Conservation (phyloP, 2,888 invertebrate species). For the Cantharis lateralis region DNA sequence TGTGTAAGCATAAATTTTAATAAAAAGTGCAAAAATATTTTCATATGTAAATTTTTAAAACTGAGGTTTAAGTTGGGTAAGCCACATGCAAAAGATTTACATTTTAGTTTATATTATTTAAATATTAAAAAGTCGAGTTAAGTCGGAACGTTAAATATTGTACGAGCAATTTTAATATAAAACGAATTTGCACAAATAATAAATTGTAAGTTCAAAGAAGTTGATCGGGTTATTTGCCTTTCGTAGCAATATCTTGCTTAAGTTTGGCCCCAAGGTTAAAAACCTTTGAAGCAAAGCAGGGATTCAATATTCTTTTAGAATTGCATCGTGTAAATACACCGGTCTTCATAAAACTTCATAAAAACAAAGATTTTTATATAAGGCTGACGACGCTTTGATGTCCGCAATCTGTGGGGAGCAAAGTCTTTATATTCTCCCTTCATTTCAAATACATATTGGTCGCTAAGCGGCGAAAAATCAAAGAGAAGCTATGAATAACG, state of each 20-base stretch:
- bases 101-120: not conserved
- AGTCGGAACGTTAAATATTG: not conserved
- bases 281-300: slow-evolving; percentile 32
- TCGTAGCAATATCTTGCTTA: slow-evolving; percentile 26
- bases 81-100: not conserved
- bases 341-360: slow-evolving; percentile 41
- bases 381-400: slow-evolving; percentile 45
- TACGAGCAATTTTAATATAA: not conserved
- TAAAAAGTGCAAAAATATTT: not conserved
- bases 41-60: not conserved
- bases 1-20: not conserved
- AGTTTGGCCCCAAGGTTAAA: slow-evolving; percentile 25
- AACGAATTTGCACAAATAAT: not conserved
- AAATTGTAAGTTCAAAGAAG: slow-evolving; percentile 4
- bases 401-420: slow-evolving; percentile 42
- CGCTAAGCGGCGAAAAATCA: slow-evolving; percentile 47
- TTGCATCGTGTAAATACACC: slow-evolving; percentile 30
- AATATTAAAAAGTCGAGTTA: not conserved
- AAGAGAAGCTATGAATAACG: slow-evolving; percentile 45
- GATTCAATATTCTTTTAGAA: slow-evolving; percentile 34
- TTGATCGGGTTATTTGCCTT: slow-evolving; percentile 11
- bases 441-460: slow-evolving; percentile 46
- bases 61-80: not conserved
- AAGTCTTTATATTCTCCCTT: slow-evolving; percentile 40
- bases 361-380: slow-evolving; percentile 48